Evolutionary conservation across 2,888 invertebrate genomes (phyloP).

Genomic region (Morinoia aosen): DNA sequence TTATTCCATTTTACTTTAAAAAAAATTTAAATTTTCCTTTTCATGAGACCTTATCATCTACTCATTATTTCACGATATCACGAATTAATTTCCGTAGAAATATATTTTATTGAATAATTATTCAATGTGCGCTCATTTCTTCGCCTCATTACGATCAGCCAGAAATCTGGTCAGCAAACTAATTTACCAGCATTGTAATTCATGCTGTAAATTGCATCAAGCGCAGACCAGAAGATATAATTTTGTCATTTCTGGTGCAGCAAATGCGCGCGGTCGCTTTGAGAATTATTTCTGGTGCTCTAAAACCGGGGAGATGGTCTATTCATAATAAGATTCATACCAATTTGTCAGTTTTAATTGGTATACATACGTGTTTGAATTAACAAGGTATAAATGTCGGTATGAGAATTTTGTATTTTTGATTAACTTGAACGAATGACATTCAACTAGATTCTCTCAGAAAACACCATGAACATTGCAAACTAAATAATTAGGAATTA

Average conservation of each 20-base stretch:
- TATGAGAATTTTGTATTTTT: too few relatives aligned
- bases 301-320: background rate
- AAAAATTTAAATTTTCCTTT: too few relatives aligned
- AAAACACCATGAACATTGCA: too few relatives aligned
- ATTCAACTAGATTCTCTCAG: too few relatives aligned
- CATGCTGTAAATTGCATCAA: background rate
- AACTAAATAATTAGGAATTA: too few relatives aligned
- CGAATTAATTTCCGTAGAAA: background rate
- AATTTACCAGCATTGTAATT: background rate
- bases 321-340: too few relatives aligned
- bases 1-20: too few relatives aligned
- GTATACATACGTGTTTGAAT: too few relatives aligned
- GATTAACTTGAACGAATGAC: too few relatives aligned
- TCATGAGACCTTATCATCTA: too few relatives aligned
- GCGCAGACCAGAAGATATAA: background rate
- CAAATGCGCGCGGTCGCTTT: background rate
- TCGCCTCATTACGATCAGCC: background rate
- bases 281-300: background rate
- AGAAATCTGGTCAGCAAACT: background rate
- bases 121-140: background rate
- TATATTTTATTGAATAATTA: background rate
- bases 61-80: background rate
- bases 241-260: background rate
- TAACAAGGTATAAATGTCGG: too few relatives aligned
- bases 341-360: too few relatives aligned